Evolutionary conservation across 2,888 invertebrate species (phyloP), one percentile per base, ranked within the genome.

Genomic region (Empis stercorea): DNA sequence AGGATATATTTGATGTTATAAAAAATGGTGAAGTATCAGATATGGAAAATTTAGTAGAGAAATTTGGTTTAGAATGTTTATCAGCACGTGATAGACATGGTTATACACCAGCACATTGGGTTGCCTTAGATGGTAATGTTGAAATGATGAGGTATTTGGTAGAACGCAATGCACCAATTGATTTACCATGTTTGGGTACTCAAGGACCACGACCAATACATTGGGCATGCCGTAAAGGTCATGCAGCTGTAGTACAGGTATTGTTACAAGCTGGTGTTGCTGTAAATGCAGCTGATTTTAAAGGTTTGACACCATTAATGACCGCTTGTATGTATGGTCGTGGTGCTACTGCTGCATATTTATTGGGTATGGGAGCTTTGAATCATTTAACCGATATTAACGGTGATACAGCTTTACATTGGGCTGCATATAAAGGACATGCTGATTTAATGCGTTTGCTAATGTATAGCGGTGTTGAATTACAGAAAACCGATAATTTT

Each of bases 361-460:
- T 94, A 1, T 74, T 94, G 44, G 92, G 92, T 27, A 89, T 87
- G 80, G 91, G 89, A 4, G 91, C 92, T 0, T 75, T 85, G 1
- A 84, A 88, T 54, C 83, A 88, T 59, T 73, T 89, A 42, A 84
- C 87, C 2, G 93, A 94, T 59, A 88, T 88, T 55, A 93, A 94
- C 61, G 93, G 93, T 0, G 93, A 94, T 60, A 89, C 88, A 0
- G 92, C 93, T 0, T 71, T 93, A 30, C 93, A 94, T 61, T 94
- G 93, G 93, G 91, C 92, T 0, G 87, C 92, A 0, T 93, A 93
- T 65, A 93, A 93, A 67, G 93, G 88, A 0, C 87, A 91, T 58
- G 83, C 87, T 0, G 93, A 93, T 60, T 70, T 93, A 49, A 91
- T 93, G 62, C 78, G 87, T 42, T 71, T 93, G 45, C 72, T 94